Evolutionary conservation across 2,113 vertebrate genomes (phyloP), one percentile per base, ranked within the genome.

Genomic region (Loxodonta africana): DNA sequence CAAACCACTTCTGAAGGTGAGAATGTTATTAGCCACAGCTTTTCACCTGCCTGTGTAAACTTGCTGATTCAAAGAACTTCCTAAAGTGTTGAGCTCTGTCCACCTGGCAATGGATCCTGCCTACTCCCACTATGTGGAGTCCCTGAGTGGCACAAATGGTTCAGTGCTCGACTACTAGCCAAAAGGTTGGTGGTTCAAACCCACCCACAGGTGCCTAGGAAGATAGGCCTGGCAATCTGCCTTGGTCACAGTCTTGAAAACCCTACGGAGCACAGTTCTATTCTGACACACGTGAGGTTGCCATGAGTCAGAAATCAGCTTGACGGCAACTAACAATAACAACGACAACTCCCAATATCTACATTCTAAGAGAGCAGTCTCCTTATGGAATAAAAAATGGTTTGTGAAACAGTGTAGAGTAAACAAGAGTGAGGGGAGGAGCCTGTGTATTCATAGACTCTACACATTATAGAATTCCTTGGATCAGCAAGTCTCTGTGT

Each of bases 401-500:
- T 88, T 69, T 88, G 28, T 92, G 21, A 94, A 95, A 65, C 60
- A 76, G 17, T 28, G 28, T 11, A 85, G 41, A 48, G 21, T 83
- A 44, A 51, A 33, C 14, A 92, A 48, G 76, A 77, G 25, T 12
- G 78, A 71, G 26, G 28, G 25, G 8, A n/a, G 46, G 8, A 28
- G 6, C 25, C 12, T 93, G 1, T 46, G 3, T 63, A 78, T 15
- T 30, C 71, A 46, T 7, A 73, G 65, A 62, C 21, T 93, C 60
- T 46, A 69, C 8, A 78, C 80, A 84, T 71, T 48, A 63, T 44
- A 30, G 73, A 81, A 95, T 84, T 76, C n/a, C 76, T 94, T 78
- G 51, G 91, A 74, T 96, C 87, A 96, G 92, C 83, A 95, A 83
- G 76, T 96, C 83, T 88, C 44, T 83, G 74, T 91, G 71, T 65